phyloP scores from a whole-genome alignment of 2,797 vertebrate species.

The Merluccius polli region DNA sequence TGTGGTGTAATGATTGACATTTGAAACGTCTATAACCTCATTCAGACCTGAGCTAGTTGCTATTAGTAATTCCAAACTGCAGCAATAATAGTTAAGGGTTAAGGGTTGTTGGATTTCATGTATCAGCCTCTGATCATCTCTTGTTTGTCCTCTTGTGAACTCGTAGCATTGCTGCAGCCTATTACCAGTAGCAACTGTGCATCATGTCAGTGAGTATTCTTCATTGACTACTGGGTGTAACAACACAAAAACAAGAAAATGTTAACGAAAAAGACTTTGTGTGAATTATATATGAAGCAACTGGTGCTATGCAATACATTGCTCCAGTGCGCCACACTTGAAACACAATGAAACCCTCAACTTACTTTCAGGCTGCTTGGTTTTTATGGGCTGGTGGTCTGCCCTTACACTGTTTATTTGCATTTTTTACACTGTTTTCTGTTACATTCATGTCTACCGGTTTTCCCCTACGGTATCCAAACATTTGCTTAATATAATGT shows the following conservation, averaged over 20 bases:
- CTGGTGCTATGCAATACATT: not conserved
- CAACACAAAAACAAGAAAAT: too few relatives aligned
- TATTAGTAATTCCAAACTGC: not conserved
- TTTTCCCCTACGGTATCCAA: not conserved
- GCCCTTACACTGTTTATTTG: not conserved
- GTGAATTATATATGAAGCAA: not conserved
- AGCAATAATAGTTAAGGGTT: not conserved
- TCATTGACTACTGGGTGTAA: not conserved
- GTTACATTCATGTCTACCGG: too few relatives aligned
- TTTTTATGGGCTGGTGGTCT: not conserved
- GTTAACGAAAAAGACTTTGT: not conserved
- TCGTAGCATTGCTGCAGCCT: too few relatives aligned
- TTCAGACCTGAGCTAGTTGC: not conserved
- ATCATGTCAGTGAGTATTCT: not conserved
- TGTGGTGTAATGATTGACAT: not conserved
- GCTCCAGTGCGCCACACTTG: not conserved
- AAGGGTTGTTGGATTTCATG: not conserved
- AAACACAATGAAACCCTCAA: not conserved
- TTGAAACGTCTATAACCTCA: not conserved
- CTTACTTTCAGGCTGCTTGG: not conserved
- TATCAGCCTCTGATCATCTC: not conserved
- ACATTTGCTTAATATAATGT: not conserved
- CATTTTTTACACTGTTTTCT: too few relatives aligned
- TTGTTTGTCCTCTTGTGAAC: not conserved
- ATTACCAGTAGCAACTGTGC: not conserved